Percentiles rank a stretch among this genome's conserved stretches.
Conservation (phyloP, 2,888 invertebrate species). For the Ichneumon xanthorius region DNA sequence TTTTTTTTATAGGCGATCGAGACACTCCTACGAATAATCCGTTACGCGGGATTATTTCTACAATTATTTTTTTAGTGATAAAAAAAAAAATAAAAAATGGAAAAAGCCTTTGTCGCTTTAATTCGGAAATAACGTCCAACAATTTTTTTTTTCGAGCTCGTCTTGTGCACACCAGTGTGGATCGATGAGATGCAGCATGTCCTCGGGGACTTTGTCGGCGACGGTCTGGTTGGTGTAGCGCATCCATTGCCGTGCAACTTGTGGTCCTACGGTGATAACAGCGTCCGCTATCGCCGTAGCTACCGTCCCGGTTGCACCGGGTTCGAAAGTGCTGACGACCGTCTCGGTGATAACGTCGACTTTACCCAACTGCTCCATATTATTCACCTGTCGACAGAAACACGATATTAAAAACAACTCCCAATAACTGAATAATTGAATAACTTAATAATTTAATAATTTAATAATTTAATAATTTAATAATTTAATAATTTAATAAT, state of each 20-base stretch:
- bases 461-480: too few relatives aligned
- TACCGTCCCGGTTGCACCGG: constrained; percentile 36
- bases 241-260: constrained; percentile 79
- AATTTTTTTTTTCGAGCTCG: not conserved
- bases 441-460: too few relatives aligned
- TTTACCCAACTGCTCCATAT: constrained; percentile 4
- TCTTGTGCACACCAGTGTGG: constrained; percentile 85
- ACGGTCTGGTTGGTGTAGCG: constrained; percentile 90
- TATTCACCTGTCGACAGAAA: not conserved
- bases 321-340: constrained; percentile 18
- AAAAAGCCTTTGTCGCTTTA: not conserved
- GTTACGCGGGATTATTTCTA: too few relatives aligned
- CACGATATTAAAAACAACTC: not conserved
- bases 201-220: constrained; percentile 90
- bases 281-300: constrained; percentile 64
- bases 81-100: not conserved
- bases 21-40: too few relatives aligned
- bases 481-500: too few relatives aligned
- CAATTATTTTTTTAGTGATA: too few relatives aligned
- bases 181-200: constrained; percentile 91
- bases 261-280: constrained; percentile 75
- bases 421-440: not conserved
- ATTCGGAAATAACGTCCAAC: not conserved
- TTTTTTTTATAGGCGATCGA: too few relatives aligned
- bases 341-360: constrained; percentile 45